Conservation (phyloP, 2,113 vertebrate species). For the Muntiacus reevesi region DNA sequence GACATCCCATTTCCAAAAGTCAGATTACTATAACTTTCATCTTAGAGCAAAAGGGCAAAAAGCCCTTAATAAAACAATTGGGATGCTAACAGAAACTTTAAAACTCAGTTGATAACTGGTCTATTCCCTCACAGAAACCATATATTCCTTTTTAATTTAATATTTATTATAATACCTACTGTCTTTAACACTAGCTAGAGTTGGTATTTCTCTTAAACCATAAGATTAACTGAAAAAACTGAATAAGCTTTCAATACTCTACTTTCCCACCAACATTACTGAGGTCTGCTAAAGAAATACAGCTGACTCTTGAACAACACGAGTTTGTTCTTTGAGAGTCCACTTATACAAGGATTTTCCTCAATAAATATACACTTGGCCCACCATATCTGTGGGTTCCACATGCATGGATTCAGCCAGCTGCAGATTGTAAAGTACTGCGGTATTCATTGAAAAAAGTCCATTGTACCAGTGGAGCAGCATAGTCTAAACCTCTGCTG, state of each 20-base stretch:
- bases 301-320: neutral
- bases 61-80: neutral
- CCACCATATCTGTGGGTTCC: neutral
- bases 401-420: neutral
- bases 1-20: neutral
- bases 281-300: neutral
- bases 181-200: neutral
- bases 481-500: neutral
- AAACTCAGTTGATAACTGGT: neutral
- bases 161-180: neutral
- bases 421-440: neutral
- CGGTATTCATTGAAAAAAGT: neutral
- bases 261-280: neutral
- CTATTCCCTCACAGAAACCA: neutral
- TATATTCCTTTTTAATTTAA: neutral
- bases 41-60: neutral
- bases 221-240: neutral
- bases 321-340: neutral
- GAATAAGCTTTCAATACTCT: neutral
- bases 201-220: neutral
- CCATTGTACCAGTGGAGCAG: neutral
- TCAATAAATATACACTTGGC: neutral
- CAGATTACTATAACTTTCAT: neutral
- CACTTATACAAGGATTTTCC: neutral
- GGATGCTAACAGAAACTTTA: neutral